phyloP scores from a whole-genome alignment of 2,888 invertebrate species.

The Cryptosula pallasiana region DNA sequence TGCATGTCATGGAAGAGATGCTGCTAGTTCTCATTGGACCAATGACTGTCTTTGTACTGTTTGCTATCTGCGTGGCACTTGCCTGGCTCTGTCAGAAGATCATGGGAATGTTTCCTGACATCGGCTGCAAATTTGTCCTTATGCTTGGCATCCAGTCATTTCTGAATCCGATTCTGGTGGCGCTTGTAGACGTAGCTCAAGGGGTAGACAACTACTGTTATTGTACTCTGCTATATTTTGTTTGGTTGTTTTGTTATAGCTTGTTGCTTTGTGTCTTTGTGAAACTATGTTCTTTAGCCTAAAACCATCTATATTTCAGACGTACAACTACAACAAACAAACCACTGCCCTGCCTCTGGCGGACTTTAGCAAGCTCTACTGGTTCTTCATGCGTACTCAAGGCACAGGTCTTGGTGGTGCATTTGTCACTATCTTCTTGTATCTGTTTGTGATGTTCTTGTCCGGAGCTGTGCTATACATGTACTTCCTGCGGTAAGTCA shows the following conservation, averaged over 20 bases:
- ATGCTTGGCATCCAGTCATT: conserved; percentile 44
- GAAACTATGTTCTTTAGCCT: neutral
- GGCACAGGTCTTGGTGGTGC: conserved; percentile 46
- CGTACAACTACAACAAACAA: neutral
- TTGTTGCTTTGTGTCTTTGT: neutral
- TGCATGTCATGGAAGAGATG: conserved; percentile 42
- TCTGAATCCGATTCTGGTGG: conserved; percentile 42
- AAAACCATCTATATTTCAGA: neutral
- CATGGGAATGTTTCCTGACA: conserved; percentile 41
- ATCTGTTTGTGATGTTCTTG: conserved; percentile 41
- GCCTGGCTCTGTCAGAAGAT: conserved; percentile 38
- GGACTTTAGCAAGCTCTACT: conserved; percentile 48
- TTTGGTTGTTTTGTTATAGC: too few species aligned
- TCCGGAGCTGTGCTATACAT: conserved; percentile 45
- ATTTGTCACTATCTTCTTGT: conserved; percentile 45
- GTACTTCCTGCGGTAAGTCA: conserved; percentile 48
- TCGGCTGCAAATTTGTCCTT: conserved; percentile 46
- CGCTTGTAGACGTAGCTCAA: conserved; percentile 40
- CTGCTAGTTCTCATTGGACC: conserved; percentile 44
- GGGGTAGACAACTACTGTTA: too few species aligned
- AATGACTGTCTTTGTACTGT: conserved; percentile 35
- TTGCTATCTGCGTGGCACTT: conserved; percentile 37
- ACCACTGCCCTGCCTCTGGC: conserved; percentile 33
- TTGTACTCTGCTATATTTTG: too few species aligned
- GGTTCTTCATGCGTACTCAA: conserved; percentile 42